Evolutionary conservation across 2,797 vertebrate species (phyloP), one percentile per base, ranked within the genome.

Genomic region (Channallabes apus): DNA sequence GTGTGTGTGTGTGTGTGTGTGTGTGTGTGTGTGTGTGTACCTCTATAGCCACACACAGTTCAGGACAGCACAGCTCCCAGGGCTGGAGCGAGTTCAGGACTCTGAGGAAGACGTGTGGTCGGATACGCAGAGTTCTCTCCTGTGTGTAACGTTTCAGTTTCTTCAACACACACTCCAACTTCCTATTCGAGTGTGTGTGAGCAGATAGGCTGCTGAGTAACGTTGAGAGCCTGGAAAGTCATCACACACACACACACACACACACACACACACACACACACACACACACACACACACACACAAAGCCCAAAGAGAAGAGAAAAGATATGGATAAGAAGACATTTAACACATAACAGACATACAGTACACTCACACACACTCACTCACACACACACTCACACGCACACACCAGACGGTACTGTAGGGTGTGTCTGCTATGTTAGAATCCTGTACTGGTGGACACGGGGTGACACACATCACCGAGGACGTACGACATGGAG

Each of bases 1-100:
- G 11, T 65, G 59, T 65, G 78, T 81, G 38, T 51, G 38, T 54
- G 35, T 51, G 20, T 78, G 56, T 62, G 56, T 67, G 62, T 80
- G 35, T 27, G 41, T 51, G 62, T 12, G n/a, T 38, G 56, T 56
- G 3, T 77, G 24, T 61, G 17, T 38, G 58, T 87, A 96, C 94
- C 94, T 96, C 92, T 2, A 96, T 89, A 80, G 94, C 95, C 82
- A 94, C 94, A 20, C 93, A 94, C 9, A 95, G 84, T 38, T 96
- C 95, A 0, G 96, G 94, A 84, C 91, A 94, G 83, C 95, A 95
- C 58, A 96, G 91, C 67, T 96, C 95, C 94, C 95, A 96, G 1
- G 76, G 59, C 18, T 93, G 93, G 15, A 96, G 91, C 2, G 90
- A 91, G 85, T 85, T 89, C 41, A 96, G 88, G 75, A 92, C 91